These are phyloP conservation scores for Acanthosepion esculentum DNA, from an alignment of 2,888 invertebrate species.

Conservation along the genomic window DNA sequence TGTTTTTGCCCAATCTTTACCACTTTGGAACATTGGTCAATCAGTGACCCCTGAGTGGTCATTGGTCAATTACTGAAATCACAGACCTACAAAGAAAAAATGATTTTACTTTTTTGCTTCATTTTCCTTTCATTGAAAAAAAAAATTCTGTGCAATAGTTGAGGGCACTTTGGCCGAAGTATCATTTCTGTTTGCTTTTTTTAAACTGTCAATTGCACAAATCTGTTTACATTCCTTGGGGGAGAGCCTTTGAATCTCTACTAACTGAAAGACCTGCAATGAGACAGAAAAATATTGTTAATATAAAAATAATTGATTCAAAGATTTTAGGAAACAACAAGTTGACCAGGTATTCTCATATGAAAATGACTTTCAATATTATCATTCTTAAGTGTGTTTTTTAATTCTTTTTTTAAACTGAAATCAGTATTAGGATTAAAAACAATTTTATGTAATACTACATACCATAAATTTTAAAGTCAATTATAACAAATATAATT, in stretches of 20 bases:
- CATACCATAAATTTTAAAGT: too few species aligned
- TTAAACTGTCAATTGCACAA: neutral
- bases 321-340: neutral
- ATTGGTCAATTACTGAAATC: neutral
- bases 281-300: neutral
- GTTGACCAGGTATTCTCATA: neutral
- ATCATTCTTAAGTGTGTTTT: neutral
- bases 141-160: neutral
- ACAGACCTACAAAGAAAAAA: constrained; percentile 6
- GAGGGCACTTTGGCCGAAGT: neutral
- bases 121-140: neutral
- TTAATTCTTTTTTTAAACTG: neutral
- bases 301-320: neutral
- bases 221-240: neutral
- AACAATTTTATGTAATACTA: too few species aligned
- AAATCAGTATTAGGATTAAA: too few species aligned
- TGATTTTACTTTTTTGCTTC: neutral
- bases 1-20: neutral
- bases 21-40: constrained; percentile 15
- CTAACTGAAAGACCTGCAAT: neutral
- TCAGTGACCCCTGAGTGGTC: neutral
- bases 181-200: neutral
- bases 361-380: neutral
- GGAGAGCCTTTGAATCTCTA: neutral
- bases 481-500: too few species aligned